Percentiles rank a stretch among this genome's conserved stretches.
These are phyloP conservation scores for Pteronura brasiliensis DNA, from an alignment of 2,113 vertebrate species.

Conservation along the genomic window DNA sequence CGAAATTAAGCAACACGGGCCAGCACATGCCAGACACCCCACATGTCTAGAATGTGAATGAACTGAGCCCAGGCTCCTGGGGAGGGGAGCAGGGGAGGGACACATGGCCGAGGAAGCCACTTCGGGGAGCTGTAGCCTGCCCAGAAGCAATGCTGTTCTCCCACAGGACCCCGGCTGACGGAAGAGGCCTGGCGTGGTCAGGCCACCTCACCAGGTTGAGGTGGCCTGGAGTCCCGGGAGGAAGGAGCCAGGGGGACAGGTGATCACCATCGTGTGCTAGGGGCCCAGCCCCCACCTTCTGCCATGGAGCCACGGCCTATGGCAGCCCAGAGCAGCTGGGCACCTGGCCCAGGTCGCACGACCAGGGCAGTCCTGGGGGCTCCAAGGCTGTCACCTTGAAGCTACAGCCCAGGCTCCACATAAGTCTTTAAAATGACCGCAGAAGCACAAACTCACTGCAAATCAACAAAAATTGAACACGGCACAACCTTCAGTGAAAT, in stretches of 20 bases:
- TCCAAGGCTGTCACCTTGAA: neutral
- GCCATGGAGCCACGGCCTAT: fast-evolving
- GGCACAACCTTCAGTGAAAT: fast-evolving
- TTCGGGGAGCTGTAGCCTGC: neutral
- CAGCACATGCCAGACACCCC: neutral
- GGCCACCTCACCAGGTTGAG: neutral
- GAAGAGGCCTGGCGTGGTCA: neutral
- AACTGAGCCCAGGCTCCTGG: neutral
- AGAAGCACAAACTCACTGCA: neutral
- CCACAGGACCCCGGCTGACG: neutral
- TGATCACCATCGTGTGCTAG: neutral
- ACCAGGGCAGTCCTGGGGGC: neutral
- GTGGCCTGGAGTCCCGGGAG: neutral
- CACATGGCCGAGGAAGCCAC: neutral
- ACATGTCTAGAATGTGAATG: neutral
- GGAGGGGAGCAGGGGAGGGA: neutral
- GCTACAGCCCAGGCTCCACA: neutral
- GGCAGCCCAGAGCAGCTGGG: neutral
- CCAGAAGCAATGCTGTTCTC: neutral
- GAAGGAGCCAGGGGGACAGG: neutral
- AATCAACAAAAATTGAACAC: neutral
- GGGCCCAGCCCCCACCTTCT: neutral
- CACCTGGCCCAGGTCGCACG: neutral
- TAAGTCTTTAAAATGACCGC: neutral
- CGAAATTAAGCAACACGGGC: neutral